Base-by-base conservation (phyloP, 1,140 invertebrate species). In the Temnothorax longispinosus region DNA sequence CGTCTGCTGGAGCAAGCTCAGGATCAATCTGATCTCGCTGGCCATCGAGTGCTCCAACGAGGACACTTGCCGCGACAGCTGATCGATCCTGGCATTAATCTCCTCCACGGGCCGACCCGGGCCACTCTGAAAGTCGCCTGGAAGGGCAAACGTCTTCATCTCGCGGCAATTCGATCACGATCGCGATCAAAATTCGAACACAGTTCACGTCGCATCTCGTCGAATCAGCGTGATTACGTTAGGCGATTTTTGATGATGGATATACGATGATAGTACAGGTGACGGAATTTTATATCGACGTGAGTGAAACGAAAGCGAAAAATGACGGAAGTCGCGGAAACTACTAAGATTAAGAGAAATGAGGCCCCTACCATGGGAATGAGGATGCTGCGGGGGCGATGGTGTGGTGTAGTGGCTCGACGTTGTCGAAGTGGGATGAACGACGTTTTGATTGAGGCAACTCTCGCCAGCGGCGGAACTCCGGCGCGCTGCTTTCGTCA, bases 1-100 rank as follows among this genome's bases (percentile, higher is more conserved):
- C 58, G 94, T 96, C 71, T 96, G 96, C 90, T 97, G 97, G 67
- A 97, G 94, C 84, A 98, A 92, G 41, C 96, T 95, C 89, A 97
- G 92, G 74, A 98, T 97, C 80, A 96, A 95, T 88, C 96, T 96
- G 81, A 97, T 96, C 88, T 98, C 97, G 2, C 96, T 95, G 1
- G 96, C 96, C 88, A 97, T 96, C 4, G 97, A 96, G 52, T 96
- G 95, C 89, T 98, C 97, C 78, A 98, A 92, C 11, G 96, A 95
- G 10, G 96, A 95, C 35, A 97, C 96, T 87, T 96, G 96, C 85
- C 96, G 96, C 86, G 96, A 96, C 32, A 98, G 93, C 85, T 97
- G 96, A 85, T 97, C 97, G 91, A 98, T 96, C 91, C 97, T 95
- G 47, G 92, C 92, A 89, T 96, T 96, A 85, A 96, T 94, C 85